Percentiles rank a stretch among this genome's conserved stretches.
Evolutionary conservation across 2,888 invertebrate species (phyloP).

Genomic region (Sylvicola cinctus): DNA sequence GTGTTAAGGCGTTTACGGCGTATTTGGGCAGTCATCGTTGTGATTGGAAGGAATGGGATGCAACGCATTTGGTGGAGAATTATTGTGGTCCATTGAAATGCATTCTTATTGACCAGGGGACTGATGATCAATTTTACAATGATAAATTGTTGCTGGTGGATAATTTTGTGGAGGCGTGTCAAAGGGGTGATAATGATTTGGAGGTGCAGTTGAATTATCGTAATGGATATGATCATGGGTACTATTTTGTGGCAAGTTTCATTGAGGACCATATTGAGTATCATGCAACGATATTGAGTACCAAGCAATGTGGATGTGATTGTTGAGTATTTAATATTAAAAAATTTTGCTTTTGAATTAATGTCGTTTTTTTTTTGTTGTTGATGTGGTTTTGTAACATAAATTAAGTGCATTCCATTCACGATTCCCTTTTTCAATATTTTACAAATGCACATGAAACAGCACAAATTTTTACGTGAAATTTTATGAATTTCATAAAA

Average conservation of each 20-base stretch:
- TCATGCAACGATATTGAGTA: conserved; percentile 64
- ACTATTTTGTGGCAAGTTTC: conserved; percentile 79
- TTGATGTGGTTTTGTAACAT: no score
- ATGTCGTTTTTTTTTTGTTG: no score
- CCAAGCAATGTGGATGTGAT: no score
- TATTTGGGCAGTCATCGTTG: conserved; percentile 50
- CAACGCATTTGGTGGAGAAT: conserved; percentile 55
- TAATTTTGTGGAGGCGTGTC: conserved; percentile 54
- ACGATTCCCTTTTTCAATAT: no score
- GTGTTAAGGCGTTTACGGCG: conserved; percentile 61
- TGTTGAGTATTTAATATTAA: no score
- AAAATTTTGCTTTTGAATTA: no score
- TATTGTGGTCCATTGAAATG: conserved; percentile 70
- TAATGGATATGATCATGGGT: conserved; percentile 87
- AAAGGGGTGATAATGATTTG: conserved; percentile 42
- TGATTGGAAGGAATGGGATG: conserved; percentile 77
- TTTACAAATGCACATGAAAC: no score
- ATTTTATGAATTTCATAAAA: no score
- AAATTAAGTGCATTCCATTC: no score
- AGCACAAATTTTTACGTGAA: no score
- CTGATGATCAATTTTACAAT: conserved; percentile 56
- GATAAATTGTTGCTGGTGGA: conserved; percentile 65
- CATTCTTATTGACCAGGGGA: conserved; percentile 81
- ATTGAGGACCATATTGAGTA: conserved; percentile 83
- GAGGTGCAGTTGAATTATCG: no score